Base-by-base conservation (phyloP, 2,888 invertebrate species). In the Halictus ligatus region DNA sequence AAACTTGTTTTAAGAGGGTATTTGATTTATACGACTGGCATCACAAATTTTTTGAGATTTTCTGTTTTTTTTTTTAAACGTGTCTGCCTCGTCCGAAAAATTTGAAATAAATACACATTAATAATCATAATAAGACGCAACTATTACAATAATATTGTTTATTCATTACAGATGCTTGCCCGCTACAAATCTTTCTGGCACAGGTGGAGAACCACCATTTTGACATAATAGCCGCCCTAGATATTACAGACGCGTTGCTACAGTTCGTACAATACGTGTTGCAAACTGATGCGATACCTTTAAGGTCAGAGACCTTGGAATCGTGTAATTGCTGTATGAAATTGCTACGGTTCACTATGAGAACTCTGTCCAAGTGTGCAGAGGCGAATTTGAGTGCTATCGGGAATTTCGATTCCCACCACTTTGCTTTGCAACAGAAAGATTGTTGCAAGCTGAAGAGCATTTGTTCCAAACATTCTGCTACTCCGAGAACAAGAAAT, bases 191-290 rank as follows among this genome's bases (percentile, higher is more conserved):
- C 75, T 93, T 93, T 80, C 82, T 94, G 40, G 88, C 90, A 12
- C 95, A 95, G 83, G 72, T 95, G 69, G 92, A 95, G 71, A 84
- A 89, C n/a, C 93, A 93, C 80, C 80, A 86, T 29, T 83, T 92
- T 8, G 94, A 95, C 85, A 90, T 92, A 50, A 86, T 94, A 74
- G 89, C 92, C 13, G 90, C 89, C 21, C 87, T 95, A 43, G 91
- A 92, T 64, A 90, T 94, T 29, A 87, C 92, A 6, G 83, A 92
- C 71, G 85, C 92, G 2, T 88, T 95, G 71, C 79, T 94, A 46
- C 87, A 86, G 54, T 94, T 93, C 75, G 89, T 91, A 21, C 90
- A 92, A 74, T 86, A 88, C 29, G 85, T 92, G n/a, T 74, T 95
- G 35, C 89, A 92, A 35, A 89, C 88, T 13, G 89, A 93, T 78